Conservation (phyloP, 2,113 vertebrate species). For the Aptenodytes patagonicus region DNA sequence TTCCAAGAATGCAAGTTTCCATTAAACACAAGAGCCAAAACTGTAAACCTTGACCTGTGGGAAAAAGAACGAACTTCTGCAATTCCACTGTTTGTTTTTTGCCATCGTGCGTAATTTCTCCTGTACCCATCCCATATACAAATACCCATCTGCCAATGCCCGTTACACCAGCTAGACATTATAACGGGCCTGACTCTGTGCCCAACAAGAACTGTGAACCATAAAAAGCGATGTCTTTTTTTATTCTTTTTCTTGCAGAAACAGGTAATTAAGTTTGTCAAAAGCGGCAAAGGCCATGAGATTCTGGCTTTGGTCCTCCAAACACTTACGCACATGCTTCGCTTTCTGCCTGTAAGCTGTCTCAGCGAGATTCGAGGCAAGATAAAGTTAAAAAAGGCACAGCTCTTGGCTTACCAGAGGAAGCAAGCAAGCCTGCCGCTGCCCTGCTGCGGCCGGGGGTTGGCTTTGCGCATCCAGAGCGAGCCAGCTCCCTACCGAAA, state of each 20-base stretch:
- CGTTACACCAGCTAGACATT: not conserved
- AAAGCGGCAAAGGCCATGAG: not conserved
- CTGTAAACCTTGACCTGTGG: conserved; percentile 9
- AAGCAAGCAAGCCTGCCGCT: not conserved
- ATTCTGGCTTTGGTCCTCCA: not conserved
- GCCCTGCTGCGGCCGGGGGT: too few species aligned
- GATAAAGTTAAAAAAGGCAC: not conserved
- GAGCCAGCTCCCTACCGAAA: not conserved
- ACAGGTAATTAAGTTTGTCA: not conserved
- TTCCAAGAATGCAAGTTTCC: conserved; percentile 75
- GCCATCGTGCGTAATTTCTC: not conserved
- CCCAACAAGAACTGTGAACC: not conserved
- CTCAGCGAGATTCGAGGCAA: not conserved
- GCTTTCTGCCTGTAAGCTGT: not conserved
- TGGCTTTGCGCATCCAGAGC: not conserved
- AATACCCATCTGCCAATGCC: not conserved
- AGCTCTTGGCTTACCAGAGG: not conserved
- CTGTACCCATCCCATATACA: not conserved
- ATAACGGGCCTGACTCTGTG: rapidly evolving
- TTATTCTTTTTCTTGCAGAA: not conserved
- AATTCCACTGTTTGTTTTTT: not conserved
- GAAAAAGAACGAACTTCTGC: not conserved
- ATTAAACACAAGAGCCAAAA: conserved; percentile 54
- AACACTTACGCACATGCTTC: not conserved
- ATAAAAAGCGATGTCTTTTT: not conserved